Evolutionary conservation across 2,888 invertebrate species (phyloP), one percentile per base, ranked within the genome.

Genomic region (Drosophila birchii): DNA sequence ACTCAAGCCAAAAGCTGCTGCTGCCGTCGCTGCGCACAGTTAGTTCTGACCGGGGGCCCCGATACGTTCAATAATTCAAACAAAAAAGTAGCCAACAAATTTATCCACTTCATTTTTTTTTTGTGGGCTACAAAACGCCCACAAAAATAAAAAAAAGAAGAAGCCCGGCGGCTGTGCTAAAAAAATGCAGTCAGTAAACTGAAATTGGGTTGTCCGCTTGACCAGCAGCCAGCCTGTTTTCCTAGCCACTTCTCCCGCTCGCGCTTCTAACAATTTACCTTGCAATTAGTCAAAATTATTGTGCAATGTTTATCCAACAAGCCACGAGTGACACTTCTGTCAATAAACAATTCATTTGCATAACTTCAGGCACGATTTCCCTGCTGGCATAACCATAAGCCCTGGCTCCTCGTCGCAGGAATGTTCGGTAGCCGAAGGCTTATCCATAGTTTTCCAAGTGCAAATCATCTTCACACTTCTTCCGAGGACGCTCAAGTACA

Each of bases 51-150:
- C 90, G 76, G 75, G 43, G 84, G 84, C 86, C 62, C 20, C 59
- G 72, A 86, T 89, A 88, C 86, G 86, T 89, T 88, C 78, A 86
- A 84, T 89, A 84, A 89, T 80, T 84, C 84, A 89, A 89, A 89
- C 61, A 78, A 87, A 83, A 88, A 85, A 87, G 87, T 86, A 89
- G 85, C 82, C 61, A 87, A 60, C 75, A 72, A 78, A 78, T 47
- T 75, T 63, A 60, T 41, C 56, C 26, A 70, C 58, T 58, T 58
- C 43, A 39, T 59, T 55, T 20, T 38, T 41, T 58, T 80, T 79
- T 78, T 75, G 79, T 75, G 69, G 70, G 61, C 66, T 72, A 73
- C 71, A 57, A 66, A 78, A 86, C 83, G 83, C 83, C 83, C 81
- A 83, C 86, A 61, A 78, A 73, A 53, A 43, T n/a, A 23, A 39